These are phyloP conservation scores for Brassicogethes aeneus DNA, from an alignment of 2,888 invertebrate species.

Conservation along the genomic window DNA sequence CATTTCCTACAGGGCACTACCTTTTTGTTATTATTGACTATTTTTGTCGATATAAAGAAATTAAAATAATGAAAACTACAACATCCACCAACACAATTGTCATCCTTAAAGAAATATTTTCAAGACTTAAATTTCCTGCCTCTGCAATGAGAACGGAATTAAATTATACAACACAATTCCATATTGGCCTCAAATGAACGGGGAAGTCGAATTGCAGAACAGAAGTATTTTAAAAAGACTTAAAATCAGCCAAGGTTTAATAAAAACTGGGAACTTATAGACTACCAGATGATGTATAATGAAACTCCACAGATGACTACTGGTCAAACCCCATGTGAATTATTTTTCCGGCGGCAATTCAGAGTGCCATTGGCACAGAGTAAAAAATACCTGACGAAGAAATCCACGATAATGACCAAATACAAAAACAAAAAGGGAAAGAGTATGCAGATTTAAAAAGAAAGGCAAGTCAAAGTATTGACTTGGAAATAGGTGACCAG, in stretches of 20 bases:
- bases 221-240: too few relatives aligned
- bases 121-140: slow-evolving; percentile 3
- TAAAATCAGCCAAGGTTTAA: slow-evolving; percentile 2
- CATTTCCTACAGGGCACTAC: slow-evolving; percentile 9
- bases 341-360: slow-evolving; percentile 4
- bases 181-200: too few relatives aligned
- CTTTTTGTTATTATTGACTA: slow-evolving; percentile 4
- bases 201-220: too few relatives aligned
- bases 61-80: slow-evolving; percentile 4
- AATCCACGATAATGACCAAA: slow-evolving; percentile 3
- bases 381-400: not conserved
- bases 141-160: slow-evolving; percentile 5
- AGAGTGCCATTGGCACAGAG: not conserved
- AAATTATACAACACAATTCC: slow-evolving; percentile 5
- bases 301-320: slow-evolving; percentile 4
- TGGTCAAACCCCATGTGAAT: slow-evolving; percentile 4
- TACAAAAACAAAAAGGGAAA: slow-evolving; percentile 4
- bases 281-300: slow-evolving; percentile 5
- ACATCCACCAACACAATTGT: not conserved
- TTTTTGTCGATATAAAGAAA: slow-evolving; percentile 4
- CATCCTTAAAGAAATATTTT: slow-evolving; percentile 3
- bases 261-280: not conserved
- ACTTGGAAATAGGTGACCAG: too few relatives aligned
- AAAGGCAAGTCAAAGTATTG: too few relatives aligned
- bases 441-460: slow-evolving; percentile 1